A percentile compares a stretch with the other conserved stretches of the same genome.
These are phyloP conservation scores for Phocides pigmalion DNA, from an alignment of 1,140 invertebrate species.

Conservation along the genomic window DNA sequence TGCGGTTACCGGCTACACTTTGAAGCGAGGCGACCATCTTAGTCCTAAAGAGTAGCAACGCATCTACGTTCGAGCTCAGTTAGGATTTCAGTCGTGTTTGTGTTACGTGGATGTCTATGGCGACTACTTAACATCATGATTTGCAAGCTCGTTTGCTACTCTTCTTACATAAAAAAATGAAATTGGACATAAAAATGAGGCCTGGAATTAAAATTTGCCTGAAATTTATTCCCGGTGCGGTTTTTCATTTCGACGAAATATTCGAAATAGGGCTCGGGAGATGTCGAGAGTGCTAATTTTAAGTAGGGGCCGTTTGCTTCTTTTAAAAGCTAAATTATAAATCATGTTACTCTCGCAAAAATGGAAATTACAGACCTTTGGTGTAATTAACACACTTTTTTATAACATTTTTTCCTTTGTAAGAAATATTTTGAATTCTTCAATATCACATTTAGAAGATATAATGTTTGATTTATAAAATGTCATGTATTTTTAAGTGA, in stretches of 20 bases:
- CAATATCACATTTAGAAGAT: too few relatives aligned
- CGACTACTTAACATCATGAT: too few relatives aligned
- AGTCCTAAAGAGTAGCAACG: too few relatives aligned
- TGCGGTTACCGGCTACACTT: too few relatives aligned
- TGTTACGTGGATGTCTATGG: too few relatives aligned
- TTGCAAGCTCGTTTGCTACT: too few relatives aligned
- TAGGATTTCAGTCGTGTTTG: too few relatives aligned
- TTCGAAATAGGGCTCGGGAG: neutral
- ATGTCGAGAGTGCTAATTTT: slow-evolving; percentile 10
- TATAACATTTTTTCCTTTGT: neutral
- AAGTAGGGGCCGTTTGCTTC: neutral
- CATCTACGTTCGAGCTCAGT: too few relatives aligned
- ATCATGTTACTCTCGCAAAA: slow-evolving; percentile 12
- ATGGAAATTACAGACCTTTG: slow-evolving; percentile 11
- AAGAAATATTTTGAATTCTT: too few relatives aligned
- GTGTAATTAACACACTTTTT: slow-evolving; percentile 9
- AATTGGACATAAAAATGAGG: neutral
- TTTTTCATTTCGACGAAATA: slow-evolving; percentile 11
- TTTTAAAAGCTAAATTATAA: slow-evolving; percentile 15
- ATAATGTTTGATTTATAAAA: too few relatives aligned
- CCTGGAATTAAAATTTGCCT: slow-evolving; percentile 5
- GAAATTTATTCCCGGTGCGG: slow-evolving; percentile 4
- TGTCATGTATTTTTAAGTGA: too few relatives aligned
- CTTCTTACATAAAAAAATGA: neutral
- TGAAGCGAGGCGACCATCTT: too few relatives aligned